phyloP scores from a whole-genome alignment of 2,888 invertebrate species.

The Parnassius smintheus region DNA sequence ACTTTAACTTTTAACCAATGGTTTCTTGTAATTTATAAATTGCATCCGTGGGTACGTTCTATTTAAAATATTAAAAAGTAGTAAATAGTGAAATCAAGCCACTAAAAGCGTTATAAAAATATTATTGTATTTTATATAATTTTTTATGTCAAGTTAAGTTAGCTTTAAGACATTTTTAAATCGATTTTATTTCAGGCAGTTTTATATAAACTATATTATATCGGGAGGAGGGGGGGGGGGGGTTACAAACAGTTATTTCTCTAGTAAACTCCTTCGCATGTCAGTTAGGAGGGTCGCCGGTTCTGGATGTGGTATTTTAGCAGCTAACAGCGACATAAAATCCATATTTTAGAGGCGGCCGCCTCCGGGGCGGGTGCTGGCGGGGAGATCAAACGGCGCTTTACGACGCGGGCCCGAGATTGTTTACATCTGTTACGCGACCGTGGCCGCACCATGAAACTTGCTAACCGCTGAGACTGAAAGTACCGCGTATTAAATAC shows the following conservation, averaged over 20 bases:
- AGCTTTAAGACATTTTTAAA: too few relatives aligned
- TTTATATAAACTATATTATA: too few relatives aligned
- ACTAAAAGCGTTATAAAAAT: too few relatives aligned
- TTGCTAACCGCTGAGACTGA: constrained; percentile 71
- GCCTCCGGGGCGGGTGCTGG: constrained; percentile 35
- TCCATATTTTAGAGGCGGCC: constrained; percentile 75
- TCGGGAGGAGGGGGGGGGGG: neutral
- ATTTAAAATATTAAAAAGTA: too few relatives aligned
- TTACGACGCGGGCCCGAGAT: constrained; percentile 75
- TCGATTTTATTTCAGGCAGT: too few relatives aligned
- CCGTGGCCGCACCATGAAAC: constrained; percentile 67
- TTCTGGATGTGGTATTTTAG: constrained; percentile 72
- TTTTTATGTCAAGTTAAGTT: too few relatives aligned
- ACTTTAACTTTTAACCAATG: too few relatives aligned
- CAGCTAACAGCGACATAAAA: constrained; percentile 74
- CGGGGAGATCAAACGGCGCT: constrained; percentile 74
- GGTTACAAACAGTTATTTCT: constrained; percentile 22
- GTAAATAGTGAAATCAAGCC: too few relatives aligned
- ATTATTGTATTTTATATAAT: too few relatives aligned
- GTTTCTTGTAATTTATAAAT: too few relatives aligned
- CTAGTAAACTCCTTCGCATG: constrained; percentile 33
- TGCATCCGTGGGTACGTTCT: too few relatives aligned
- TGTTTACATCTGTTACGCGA: constrained; percentile 79
- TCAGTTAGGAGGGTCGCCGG: constrained; percentile 66
- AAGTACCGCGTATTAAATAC: constrained; percentile 51